Evolutionary conservation across 2,113 vertebrate species (phyloP).

Genomic region (Geococcyx californianus): DNA sequence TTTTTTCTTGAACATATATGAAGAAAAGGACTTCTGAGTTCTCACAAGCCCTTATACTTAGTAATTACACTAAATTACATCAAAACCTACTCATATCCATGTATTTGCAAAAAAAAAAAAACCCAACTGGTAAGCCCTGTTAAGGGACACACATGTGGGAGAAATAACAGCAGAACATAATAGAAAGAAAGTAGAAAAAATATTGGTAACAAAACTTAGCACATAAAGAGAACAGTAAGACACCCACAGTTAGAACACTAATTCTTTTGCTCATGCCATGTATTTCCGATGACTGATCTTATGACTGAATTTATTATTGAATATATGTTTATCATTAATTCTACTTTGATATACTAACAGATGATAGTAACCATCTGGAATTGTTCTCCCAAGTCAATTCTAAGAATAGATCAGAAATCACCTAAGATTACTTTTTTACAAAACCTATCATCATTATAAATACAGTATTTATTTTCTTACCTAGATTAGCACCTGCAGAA

Average conservation of each 20-base stretch:
- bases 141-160: background rate
- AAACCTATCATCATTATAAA: background rate
- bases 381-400: background rate
- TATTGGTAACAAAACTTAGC: background rate
- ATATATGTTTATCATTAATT: background rate
- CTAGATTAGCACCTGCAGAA: slow-evolving; percentile 73
- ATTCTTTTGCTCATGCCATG: background rate
- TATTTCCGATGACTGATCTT: too few relatives aligned
- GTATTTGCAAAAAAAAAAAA: background rate
- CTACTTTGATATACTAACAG: background rate
- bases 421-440: background rate
- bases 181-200: background rate
- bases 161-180: background rate
- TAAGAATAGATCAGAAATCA: background rate
- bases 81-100: background rate
- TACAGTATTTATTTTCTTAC: slow-evolving; percentile 68
- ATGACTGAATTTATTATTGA: too few relatives aligned
- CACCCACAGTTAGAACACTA: background rate
- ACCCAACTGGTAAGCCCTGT: background rate
- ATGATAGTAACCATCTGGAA: background rate
- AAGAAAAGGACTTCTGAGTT: background rate
- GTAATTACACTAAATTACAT: background rate
- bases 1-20: background rate
- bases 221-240: background rate
- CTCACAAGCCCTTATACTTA: background rate